Conservation (phyloP, 2,113 vertebrate genomes). For the Mormyrus lacerda region DNA sequence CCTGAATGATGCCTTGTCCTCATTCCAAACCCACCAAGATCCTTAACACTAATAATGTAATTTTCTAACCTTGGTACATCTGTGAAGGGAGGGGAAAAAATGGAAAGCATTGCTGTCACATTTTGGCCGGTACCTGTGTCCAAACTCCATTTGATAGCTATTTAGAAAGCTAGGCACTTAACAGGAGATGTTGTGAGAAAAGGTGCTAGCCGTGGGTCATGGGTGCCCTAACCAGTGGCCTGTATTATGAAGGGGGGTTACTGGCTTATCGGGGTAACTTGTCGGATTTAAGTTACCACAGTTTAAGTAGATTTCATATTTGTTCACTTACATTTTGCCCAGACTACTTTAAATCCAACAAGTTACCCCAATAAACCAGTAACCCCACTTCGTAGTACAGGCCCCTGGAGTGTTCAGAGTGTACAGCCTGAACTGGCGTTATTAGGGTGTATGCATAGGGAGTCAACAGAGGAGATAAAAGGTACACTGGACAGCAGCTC, state of each 20-base stretch:
- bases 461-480: background rate
- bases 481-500: background rate
- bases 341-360: no score
- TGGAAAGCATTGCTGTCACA: background rate
- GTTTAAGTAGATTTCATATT: no score
- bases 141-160: background rate
- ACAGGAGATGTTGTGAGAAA: background rate
- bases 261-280: no score
- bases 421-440: background rate
- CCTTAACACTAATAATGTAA: constrained; percentile 32
- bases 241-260: no score
- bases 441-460: background rate
- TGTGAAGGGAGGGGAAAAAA: background rate
- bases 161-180: background rate
- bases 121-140: background rate
- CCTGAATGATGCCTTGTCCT: no score
- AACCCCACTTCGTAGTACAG: no score
- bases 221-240: background rate
- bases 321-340: no score
- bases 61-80: constrained; percentile 32
- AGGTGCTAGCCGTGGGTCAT: no score
- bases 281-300: no score
- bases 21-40: no score
- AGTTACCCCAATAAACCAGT: no score
- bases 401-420: background rate